Conservation (phyloP, 2,797 vertebrate genomes). For the Netta rufina region DNA sequence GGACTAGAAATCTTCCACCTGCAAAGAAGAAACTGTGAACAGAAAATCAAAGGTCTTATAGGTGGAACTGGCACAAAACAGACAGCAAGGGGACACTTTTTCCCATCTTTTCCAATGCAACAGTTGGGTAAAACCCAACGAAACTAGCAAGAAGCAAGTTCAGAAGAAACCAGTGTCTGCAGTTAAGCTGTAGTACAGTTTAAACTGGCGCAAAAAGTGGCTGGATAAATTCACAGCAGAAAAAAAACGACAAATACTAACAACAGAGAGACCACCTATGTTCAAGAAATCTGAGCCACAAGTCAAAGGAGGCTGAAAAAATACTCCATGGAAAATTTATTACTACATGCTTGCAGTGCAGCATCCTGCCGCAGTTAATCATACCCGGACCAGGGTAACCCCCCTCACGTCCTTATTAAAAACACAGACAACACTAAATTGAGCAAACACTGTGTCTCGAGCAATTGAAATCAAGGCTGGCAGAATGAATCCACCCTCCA, state of each 20-base stretch:
- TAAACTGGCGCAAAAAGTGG: not conserved
- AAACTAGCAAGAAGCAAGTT: not conserved
- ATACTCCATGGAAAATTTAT: not conserved
- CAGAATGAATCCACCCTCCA: not conserved
- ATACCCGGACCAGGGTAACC: accelerated
- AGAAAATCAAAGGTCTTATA: not conserved
- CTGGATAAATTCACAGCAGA: not conserved
- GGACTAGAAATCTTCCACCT: not conserved
- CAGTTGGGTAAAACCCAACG: not conserved
- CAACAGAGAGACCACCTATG: not conserved
- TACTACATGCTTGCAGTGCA: not conserved
- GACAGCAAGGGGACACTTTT: not conserved
- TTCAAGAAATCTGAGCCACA: not conserved
- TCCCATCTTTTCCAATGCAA: not conserved
- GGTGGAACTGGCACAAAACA: not conserved
- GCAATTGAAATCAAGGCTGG: not conserved
- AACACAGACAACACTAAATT: not conserved
- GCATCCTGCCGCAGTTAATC: not conserved
- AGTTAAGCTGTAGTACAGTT: not conserved
- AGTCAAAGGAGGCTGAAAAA: not conserved
- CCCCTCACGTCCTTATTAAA: not conserved
- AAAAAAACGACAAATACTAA: not conserved
- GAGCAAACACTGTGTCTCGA: accelerated
- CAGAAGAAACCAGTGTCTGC: not conserved
- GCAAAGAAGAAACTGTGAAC: not conserved